Evolutionary conservation across 2,888 invertebrate species (phyloP).

Genomic region (Pseudoips prasinana): DNA sequence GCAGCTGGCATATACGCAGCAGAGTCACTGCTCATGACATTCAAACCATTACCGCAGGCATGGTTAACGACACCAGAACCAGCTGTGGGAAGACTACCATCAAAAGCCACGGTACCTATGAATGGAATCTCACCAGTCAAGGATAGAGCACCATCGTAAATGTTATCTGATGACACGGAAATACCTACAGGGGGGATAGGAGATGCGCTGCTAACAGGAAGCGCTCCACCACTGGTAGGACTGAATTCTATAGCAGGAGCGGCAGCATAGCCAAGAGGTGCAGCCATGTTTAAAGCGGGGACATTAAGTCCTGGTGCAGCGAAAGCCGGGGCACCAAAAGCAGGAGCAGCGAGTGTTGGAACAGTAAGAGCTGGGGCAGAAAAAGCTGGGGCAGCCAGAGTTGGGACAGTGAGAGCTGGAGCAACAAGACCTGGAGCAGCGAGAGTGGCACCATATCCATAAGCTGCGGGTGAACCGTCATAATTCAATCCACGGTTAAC

Average conservation of each 20-base stretch:
- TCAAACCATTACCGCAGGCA: slow-evolving; percentile 43
- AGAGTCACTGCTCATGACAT: slow-evolving; percentile 31
- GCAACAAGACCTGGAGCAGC: no score
- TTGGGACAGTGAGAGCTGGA: no score
- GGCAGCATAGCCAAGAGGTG: not conserved
- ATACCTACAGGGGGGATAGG: slow-evolving; percentile 42
- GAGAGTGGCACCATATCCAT: no score
- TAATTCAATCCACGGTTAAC: no score
- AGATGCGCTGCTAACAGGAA: slow-evolving; percentile 41
- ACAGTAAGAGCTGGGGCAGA: no score
- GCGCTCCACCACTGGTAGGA: slow-evolving; percentile 43
- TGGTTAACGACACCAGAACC: slow-evolving; percentile 45
- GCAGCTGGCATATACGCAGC: slow-evolving; percentile 4
- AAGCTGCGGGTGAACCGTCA: no score
- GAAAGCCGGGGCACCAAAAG: not conserved
- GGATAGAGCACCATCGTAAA: slow-evolving; percentile 42
- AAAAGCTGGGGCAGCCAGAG: not conserved
- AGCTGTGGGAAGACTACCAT: slow-evolving; percentile 42
- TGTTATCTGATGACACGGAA: slow-evolving; percentile 45
- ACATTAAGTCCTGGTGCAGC: no score
- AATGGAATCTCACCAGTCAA: slow-evolving; percentile 51
- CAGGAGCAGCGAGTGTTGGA: slow-evolving; percentile 1
- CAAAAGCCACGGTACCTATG: slow-evolving; percentile 45
- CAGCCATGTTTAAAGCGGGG: not conserved
- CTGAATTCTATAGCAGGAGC: slow-evolving; percentile 29